Conservation (phyloP, 2,113 vertebrate species). For the Butorides virescens region DNA sequence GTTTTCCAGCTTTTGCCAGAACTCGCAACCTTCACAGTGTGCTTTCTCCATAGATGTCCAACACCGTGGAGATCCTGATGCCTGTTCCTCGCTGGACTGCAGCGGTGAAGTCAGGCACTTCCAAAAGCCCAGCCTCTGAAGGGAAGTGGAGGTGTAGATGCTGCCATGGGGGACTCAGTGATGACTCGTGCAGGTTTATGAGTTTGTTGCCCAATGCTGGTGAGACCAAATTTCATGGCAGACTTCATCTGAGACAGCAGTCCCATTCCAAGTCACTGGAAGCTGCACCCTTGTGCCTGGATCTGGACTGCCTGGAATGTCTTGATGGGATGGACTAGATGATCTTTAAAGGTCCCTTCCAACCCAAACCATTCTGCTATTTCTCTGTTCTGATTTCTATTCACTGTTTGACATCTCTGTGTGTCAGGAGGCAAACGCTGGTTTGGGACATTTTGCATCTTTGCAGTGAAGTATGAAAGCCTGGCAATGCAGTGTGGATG, state of each 20-base stretch:
- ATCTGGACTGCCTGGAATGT: neutral
- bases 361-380: neutral
- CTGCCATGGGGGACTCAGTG: neutral
- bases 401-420: neutral
- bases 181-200: neutral
- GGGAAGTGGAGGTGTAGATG: neutral
- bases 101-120: neutral
- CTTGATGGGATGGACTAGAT: neutral
- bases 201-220: neutral
- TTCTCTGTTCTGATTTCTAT: neutral
- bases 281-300: neutral
- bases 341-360: neutral
- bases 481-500: neutral
- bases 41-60: neutral
- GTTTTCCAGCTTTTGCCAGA: neutral
- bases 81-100: neutral
- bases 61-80: fast-evolving
- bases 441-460: neutral
- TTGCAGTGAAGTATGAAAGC: neutral
- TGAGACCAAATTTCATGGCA: neutral
- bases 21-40: neutral
- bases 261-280: neutral
- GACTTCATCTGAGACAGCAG: neutral
- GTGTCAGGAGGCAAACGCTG: neutral
- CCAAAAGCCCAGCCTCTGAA: neutral